Evolutionary conservation across 1,140 invertebrate species (phyloP), one percentile per base, ranked within the genome.

Genomic region (Radopholus similis): DNA sequence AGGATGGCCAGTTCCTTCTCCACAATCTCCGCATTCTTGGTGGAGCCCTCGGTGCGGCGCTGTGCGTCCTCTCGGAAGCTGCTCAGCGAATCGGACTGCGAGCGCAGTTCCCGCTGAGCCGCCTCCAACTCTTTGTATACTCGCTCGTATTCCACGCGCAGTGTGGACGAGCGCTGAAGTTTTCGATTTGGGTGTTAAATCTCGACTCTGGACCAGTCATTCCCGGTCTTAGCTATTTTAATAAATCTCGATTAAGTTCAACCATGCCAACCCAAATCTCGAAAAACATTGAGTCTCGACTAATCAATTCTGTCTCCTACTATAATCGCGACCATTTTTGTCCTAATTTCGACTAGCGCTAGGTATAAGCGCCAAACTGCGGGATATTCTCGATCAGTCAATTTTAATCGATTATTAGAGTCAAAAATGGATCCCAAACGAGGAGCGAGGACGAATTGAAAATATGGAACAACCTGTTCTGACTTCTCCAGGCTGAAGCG

Each of bases 1-100:
- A 75, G 32, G 21, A 70, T 55, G 15, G 23, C 15, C 35, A 78
- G 47, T 34, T 78, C 76, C 34, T 59, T 30, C 49, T 65, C 67
- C 28, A 44, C 57, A 38, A 77, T 60, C 30, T 72, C 62, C 2
- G 65, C 54, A n/a, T 38, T 32, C 47, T 56, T 40, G 8, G 32
- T 26, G 21, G 28, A 35, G 8, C 40, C 56, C 15, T 58, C 51
- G 3, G 30, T 34, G 18, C 37, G 34, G 5, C 53, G 44, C 15
- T 40, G 28, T 21, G 72, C 26, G 32, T 74, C 47, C 26, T 67
- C 64, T 18, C 53, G 37, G 21, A 63, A 35, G 18, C 47, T 55
- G 15, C 18, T 30, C n/a, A 58, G 32, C 21, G 56, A 72, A 13
- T 73, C 56, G 65, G 75, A 23, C 28, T 42, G 35, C 23, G 54